Conservation (phyloP, 2,113 vertebrate species). For the Promerops cafer region DNA sequence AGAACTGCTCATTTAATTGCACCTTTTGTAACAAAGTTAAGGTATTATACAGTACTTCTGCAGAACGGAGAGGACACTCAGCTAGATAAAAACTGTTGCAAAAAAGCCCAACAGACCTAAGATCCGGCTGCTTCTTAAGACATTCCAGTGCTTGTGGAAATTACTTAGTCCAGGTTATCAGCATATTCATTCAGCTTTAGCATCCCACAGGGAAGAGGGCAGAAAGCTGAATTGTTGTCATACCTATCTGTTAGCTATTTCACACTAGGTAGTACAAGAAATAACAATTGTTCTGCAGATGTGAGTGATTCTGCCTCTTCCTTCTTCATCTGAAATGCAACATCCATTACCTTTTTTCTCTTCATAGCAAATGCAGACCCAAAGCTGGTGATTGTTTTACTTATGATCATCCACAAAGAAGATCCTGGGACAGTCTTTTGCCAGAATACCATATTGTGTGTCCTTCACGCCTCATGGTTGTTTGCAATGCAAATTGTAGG, state of each 20-base stretch:
- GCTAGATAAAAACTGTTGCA: background rate
- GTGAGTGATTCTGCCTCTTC: background rate
- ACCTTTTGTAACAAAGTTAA: background rate
- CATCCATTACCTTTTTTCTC: background rate
- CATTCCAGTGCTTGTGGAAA: background rate
- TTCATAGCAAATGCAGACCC: background rate
- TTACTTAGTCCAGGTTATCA: background rate
- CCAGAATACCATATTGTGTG: constrained; percentile 49
- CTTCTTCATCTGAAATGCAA: background rate
- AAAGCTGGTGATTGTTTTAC: background rate
- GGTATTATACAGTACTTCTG: background rate
- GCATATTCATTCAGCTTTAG: background rate
- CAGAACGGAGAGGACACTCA: background rate
- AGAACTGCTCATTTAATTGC: background rate
- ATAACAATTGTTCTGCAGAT: background rate
- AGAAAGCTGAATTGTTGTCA: background rate
- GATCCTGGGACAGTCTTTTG: constrained; percentile 26
- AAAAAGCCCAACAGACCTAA: background rate
- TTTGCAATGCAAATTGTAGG: constrained; percentile 77
- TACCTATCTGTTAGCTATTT: background rate
- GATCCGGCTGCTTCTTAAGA: background rate
- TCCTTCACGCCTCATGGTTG: constrained; percentile 55
- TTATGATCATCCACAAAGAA: constrained; percentile 7
- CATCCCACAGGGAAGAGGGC: background rate
- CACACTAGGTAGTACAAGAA: background rate